Evolutionary conservation across 2,888 invertebrate genomes (phyloP).

Genomic region (Caenorhabditis auriculariae): DNA sequence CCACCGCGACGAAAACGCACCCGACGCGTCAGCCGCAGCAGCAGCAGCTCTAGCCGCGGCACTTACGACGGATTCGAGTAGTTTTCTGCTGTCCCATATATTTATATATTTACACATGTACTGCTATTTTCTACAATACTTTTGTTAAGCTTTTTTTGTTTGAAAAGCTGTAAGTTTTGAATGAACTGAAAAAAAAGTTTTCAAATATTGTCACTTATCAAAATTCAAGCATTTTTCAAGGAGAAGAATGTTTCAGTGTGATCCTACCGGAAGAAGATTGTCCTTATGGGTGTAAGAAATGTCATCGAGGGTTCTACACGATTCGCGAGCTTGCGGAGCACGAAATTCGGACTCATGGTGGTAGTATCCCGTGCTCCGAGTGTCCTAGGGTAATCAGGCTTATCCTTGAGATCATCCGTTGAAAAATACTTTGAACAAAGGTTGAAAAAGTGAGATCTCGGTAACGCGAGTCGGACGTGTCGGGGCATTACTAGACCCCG

Average conservation of each 20-base stretch:
- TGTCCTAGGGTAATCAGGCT: constrained; percentile 20
- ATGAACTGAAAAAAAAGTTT: not conserved
- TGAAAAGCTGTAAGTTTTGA: not conserved
- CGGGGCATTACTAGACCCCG: too few relatives aligned
- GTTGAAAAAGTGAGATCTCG: too few relatives aligned
- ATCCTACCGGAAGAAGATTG: constrained; percentile 1
- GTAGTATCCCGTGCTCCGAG: constrained; percentile 8
- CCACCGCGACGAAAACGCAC: too few relatives aligned
- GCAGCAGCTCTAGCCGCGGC: constrained; percentile 27
- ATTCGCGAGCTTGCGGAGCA: constrained; percentile 18
- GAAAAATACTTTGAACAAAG: too few relatives aligned
- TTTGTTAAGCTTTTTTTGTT: not conserved
- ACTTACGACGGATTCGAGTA: constrained; percentile 30
- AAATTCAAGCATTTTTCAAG: not conserved
- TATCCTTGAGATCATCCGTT: not conserved
- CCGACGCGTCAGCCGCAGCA: too few relatives aligned
- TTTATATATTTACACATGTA: not conserved
- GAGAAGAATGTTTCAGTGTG: not conserved
- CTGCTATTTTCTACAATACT: not conserved
- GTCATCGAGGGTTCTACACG: constrained; percentile 1
- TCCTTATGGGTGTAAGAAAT: constrained; percentile 8
- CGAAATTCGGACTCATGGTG: constrained; percentile 18
- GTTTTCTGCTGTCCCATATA: not conserved
- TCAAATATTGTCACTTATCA: not conserved
- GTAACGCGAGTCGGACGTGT: too few relatives aligned